Conservation (phyloP, 2,888 invertebrate genomes). For the Drosophila greeni region DNA sequence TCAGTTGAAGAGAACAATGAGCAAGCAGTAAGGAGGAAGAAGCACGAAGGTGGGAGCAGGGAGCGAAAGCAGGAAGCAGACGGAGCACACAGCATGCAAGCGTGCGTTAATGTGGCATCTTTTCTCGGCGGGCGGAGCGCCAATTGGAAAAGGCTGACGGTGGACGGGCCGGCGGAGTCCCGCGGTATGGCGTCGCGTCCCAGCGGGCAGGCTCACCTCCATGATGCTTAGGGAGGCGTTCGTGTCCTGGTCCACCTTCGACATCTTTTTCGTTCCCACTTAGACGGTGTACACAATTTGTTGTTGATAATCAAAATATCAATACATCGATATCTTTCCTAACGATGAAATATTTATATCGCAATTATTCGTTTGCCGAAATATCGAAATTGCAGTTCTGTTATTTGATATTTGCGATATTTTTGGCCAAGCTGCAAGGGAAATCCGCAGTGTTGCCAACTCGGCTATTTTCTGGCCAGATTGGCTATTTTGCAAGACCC, state of each 20-base stretch:
- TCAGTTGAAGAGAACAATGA: not conserved
- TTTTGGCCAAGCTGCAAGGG: no score
- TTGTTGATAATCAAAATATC: slow-evolving; percentile 3
- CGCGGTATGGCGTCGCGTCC: not conserved
- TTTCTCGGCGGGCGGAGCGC: slow-evolving; percentile 6
- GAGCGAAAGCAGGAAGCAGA: not conserved
- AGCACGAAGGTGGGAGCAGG: not conserved
- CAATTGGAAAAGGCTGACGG: slow-evolving; percentile 16
- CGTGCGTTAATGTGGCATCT: slow-evolving; percentile 27
- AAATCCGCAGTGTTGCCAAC: no score
- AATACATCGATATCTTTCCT: no score
- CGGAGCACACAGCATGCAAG: slow-evolving; percentile 10
- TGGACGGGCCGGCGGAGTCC: not conserved
- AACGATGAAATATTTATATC: no score
- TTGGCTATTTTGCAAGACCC: no score
- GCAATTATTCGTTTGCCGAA: no score
- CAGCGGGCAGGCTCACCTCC: slow-evolving; percentile 84
- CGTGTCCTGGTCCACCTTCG: slow-evolving; percentile 86
- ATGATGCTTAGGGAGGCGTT: slow-evolving; percentile 90
- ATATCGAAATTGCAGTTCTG: no score
- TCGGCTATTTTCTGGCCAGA: no score
- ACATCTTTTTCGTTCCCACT: slow-evolving; percentile 79
- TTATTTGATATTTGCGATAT: no score
- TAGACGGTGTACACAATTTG: slow-evolving; percentile 38
- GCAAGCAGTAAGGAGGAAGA: not conserved